These are phyloP conservation scores for Scatophagus argus DNA, from an alignment of 2,113 vertebrate species.

Conservation along the genomic window DNA sequence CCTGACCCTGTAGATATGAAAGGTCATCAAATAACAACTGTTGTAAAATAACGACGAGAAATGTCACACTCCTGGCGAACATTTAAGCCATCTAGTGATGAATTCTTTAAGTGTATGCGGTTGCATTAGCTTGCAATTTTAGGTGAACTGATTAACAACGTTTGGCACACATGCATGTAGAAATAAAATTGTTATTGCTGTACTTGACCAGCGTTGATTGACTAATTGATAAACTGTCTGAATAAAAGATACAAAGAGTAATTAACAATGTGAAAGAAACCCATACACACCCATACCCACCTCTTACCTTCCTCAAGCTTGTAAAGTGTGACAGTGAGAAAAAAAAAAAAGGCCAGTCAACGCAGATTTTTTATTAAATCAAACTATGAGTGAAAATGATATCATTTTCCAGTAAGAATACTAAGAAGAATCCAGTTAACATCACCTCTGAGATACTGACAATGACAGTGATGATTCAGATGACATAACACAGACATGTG, in stretches of 20 bases:
- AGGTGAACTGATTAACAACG: neutral
- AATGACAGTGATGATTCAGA: conserved; percentile 3
- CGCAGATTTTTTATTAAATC: conserved; percentile 65
- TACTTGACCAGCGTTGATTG: neutral
- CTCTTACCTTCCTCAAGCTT: neutral
- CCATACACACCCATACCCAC: neutral
- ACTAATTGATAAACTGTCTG: neutral
- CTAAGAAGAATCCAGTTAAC: conserved; percentile 35
- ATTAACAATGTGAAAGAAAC: neutral
- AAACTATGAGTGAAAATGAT: conserved; percentile 20
- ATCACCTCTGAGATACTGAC: conserved; percentile 26
- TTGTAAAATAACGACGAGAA: conserved; percentile 4
- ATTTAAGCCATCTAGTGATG: neutral
- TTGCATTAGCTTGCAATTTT: neutral
- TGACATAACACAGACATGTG: conserved; percentile 28
- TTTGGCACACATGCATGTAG: neutral
- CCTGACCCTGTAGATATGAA: conserved; percentile 23
- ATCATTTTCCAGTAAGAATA: conserved; percentile 18
- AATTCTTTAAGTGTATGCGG: neutral
- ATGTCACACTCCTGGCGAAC: conserved; percentile 7
- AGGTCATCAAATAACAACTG: conserved; percentile 23
- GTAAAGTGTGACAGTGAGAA: conserved; percentile 19
- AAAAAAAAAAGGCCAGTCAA: conserved; percentile 2
- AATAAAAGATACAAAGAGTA: neutral
- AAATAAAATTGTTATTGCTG: neutral